Evolutionary conservation across 2,888 invertebrate genomes (phyloP), one percentile per base, ranked within the genome.

Genomic region (Thymelicus sylvestris): DNA sequence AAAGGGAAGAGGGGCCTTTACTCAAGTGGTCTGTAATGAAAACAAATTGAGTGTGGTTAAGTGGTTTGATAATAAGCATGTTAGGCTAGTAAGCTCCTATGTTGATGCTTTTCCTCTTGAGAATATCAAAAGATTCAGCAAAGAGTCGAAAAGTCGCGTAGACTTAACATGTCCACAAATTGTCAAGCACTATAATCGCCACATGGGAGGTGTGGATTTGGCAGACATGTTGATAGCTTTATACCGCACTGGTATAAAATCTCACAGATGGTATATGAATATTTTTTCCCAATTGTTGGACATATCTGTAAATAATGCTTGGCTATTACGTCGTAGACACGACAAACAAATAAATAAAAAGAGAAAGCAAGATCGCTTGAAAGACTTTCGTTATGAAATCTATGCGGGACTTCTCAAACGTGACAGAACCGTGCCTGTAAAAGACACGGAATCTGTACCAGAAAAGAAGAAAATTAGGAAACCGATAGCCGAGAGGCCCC

Each of bases 161-260:
- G 72, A 76, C 62, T 39, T 76, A 66, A 8, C 47, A 41, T 78
- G 77, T 44, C 77, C 79, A n/a, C 63, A 76, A 61, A 60, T 80
- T 4, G 77, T 79, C 7, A 74, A 73, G 67, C 69, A 77, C 38
- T 77, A 78, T 60, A 80, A 79, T 72, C 73, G 73, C 13, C 76
- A 78, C 55, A 77, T 78, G 78, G 76, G 77, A 44, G 78, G 77
- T 61, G 67, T 67, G 2, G 71, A 73, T 44, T 48, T 71, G 50
- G 69, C 72, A 52, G 67, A 74, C 48, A 72, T 74, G 72, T 64
- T 74, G 10, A 71, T 72, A 19, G 62, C 70, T 13, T 61, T 74
- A 59, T 73, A 74, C 66, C 52, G 72, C 13, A 79, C 75, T 13
- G 74, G 72, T n/a, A 75, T 78, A 38, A 78, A 70, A 72, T 68